Conservation (phyloP, 2,888 invertebrate species). For the Drosophila cracens region DNA sequence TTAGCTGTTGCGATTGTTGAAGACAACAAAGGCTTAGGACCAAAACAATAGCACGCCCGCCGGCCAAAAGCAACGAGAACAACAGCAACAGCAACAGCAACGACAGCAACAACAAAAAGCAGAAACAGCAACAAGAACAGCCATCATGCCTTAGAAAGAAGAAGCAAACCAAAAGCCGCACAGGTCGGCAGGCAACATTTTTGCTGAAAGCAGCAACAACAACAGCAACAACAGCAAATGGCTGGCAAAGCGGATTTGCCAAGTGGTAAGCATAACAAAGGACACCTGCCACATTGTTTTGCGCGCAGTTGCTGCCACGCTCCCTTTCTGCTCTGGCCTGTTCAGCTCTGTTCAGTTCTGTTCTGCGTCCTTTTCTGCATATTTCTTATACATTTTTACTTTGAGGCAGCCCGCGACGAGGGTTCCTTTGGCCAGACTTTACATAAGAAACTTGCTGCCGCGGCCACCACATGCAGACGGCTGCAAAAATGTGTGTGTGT, state of each 20-base stretch:
- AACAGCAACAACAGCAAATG: slow-evolving; percentile 26
- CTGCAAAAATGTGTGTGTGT: not conserved
- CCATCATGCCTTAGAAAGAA: slow-evolving; percentile 36
- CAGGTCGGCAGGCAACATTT: slow-evolving; percentile 59
- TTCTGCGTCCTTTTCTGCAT: slow-evolving; percentile 61
- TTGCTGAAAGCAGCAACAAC: slow-evolving; percentile 38
- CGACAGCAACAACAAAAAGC: slow-evolving; percentile 34
- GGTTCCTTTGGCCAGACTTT: slow-evolving; percentile 42
- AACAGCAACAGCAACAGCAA: slow-evolving; percentile 39
- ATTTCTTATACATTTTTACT: slow-evolving; percentile 76
- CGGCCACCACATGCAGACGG: slow-evolving; percentile 1
- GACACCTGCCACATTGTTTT: slow-evolving; percentile 75
- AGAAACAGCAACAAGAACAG: slow-evolving; percentile 49
- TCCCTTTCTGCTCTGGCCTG: slow-evolving; percentile 1
- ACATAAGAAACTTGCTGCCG: slow-evolving; percentile 42
- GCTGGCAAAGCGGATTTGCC: slow-evolving; percentile 74
- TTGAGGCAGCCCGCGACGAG: slow-evolving; percentile 52
- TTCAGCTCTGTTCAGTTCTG: not conserved
- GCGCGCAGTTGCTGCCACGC: slow-evolving; percentile 37
- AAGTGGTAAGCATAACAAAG: slow-evolving; percentile 81
- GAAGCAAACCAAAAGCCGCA: slow-evolving; percentile 49
- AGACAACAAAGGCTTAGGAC: slow-evolving; percentile 66
- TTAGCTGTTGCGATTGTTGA: slow-evolving; percentile 48
- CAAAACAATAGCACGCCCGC: slow-evolving; percentile 56
- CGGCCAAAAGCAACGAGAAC: slow-evolving; percentile 39